These are phyloP conservation scores for Ophiothrix spiculata DNA, from an alignment of 35 echinoderm and acorn worm species.

Conservation along the genomic window DNA sequence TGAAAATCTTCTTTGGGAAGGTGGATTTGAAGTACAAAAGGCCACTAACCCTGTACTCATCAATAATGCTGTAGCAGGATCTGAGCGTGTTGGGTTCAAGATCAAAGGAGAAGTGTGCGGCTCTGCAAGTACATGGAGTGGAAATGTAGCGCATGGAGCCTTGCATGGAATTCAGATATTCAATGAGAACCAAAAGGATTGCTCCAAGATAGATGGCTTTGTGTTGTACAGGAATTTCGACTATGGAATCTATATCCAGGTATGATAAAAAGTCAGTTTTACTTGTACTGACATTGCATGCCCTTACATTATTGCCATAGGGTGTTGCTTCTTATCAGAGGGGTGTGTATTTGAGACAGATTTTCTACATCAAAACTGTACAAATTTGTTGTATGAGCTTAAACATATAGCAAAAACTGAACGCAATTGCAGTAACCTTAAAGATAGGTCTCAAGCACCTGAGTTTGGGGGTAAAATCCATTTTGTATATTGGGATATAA, in stretches of 20 bases:
- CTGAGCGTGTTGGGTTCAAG: constrained; percentile 77
- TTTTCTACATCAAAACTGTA: too few relatives aligned
- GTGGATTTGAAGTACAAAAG: constrained; percentile 70
- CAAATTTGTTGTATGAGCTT: too few relatives aligned
- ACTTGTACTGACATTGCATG: too few relatives aligned
- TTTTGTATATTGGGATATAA: too few relatives aligned
- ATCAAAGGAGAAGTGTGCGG: constrained; percentile 65
- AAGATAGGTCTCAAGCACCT: too few relatives aligned
- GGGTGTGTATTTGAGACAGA: too few relatives aligned
- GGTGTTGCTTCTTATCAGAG: too few relatives aligned
- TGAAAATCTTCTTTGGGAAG: constrained; percentile 70
- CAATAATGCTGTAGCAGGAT: constrained; percentile 90
- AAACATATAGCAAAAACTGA: too few relatives aligned
- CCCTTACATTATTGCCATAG: too few relatives aligned
- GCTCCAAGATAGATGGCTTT: constrained; percentile 48
- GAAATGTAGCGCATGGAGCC: constrained; percentile 73
- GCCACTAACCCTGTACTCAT: constrained; percentile 49
- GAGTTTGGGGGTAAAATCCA: too few relatives aligned
- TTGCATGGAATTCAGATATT: constrained; percentile 68
- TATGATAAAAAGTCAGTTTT: too few relatives aligned
- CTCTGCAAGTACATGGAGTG: constrained; percentile 42
- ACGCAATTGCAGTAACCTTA: too few relatives aligned
- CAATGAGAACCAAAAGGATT: not conserved
- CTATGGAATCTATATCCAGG: constrained; percentile 67
- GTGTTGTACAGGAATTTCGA: constrained; percentile 64